A percentile compares a stretch with the other conserved stretches of the same genome.
Evolutionary conservation across 2,888 invertebrate genomes (phyloP).

Genomic region (Scaptomyza reducta): DNA sequence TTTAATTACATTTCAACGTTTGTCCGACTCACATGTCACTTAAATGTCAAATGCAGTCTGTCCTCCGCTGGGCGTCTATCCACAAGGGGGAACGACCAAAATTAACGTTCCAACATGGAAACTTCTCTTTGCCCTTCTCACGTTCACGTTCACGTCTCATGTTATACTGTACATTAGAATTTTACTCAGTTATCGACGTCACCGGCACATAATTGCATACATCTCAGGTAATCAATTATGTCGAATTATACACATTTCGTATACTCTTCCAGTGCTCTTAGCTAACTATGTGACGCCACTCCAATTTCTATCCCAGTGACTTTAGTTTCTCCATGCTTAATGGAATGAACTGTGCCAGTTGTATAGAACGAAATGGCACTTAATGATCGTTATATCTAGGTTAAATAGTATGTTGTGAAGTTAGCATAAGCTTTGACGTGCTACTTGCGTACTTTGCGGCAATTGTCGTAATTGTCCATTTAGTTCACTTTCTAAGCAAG

Average conservation of each 20-base stretch:
- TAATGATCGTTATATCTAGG: slow-evolving; percentile 36
- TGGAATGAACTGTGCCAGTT: slow-evolving; percentile 17
- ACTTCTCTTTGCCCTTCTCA: too few relatives aligned
- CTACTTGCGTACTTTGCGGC: neutral
- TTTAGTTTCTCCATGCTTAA: slow-evolving; percentile 12
- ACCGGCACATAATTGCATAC: slow-evolving; percentile 50
- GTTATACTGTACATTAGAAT: slow-evolving; percentile 35
- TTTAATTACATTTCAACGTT: slow-evolving; percentile 63
- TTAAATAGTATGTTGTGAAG: slow-evolving; percentile 13
- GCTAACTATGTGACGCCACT: slow-evolving; percentile 37
- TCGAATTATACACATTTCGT: slow-evolving; percentile 54
- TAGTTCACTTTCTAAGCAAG: neutral
- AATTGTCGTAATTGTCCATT: slow-evolving; percentile 4
- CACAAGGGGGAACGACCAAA: slow-evolving; percentile 19
- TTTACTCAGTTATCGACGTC: slow-evolving; percentile 46
- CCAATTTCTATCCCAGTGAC: slow-evolving; percentile 27
- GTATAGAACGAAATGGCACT: slow-evolving; percentile 39
- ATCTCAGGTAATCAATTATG: slow-evolving; percentile 66
- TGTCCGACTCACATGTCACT: slow-evolving; percentile 53
- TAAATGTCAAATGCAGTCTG: slow-evolving; percentile 71
- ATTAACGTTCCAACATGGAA: slow-evolving; percentile 29
- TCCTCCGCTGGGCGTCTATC: slow-evolving; percentile 15
- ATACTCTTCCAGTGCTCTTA: neutral
- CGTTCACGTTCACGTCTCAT: slow-evolving; percentile 7
- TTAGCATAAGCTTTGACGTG: neutral